Evolutionary conservation across 2,113 vertebrate species (phyloP).

Genomic region (Archocentrus centrarchus): DNA sequence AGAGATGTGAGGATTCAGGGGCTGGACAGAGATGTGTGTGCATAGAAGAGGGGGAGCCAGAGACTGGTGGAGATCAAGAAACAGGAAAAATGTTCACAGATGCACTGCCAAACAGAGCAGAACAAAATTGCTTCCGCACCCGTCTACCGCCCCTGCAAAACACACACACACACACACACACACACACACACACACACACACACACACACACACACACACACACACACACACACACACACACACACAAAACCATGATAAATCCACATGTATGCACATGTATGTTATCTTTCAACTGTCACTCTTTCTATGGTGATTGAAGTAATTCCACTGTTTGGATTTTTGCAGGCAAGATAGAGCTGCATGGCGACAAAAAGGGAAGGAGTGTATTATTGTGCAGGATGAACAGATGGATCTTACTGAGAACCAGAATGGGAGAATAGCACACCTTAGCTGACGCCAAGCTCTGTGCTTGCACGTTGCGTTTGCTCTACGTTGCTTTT

Average conservation of each 20-base stretch:
- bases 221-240: neutral
- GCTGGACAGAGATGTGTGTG: slow-evolving; percentile 42
- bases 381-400: slow-evolving; percentile 10
- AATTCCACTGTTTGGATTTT: slow-evolving; percentile 6
- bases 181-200: neutral
- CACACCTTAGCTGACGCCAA: slow-evolving; percentile 60
- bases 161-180: neutral
- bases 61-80: slow-evolving; percentile 38
- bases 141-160: neutral
- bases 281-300: slow-evolving; percentile 23
- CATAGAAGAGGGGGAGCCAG: slow-evolving; percentile 20
- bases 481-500: slow-evolving; percentile 41
- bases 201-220: neutral
- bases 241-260: slow-evolving; percentile 6
- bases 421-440: slow-evolving; percentile 52
- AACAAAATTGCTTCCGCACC: slow-evolving; percentile 67
- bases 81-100: slow-evolving; percentile 70
- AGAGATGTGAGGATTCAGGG: slow-evolving; percentile 29
- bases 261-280: neutral
- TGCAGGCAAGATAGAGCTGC: neutral
- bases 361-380: neutral
- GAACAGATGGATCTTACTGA: slow-evolving; percentile 74
- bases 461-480: slow-evolving; percentile 40
- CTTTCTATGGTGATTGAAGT: neutral
- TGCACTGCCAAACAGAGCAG: slow-evolving; percentile 77